Percentiles rank a stretch among this genome's conserved stretches.
Evolutionary conservation across 2,113 vertebrate genomes (phyloP).

Genomic region (Tupaia tana): DNA sequence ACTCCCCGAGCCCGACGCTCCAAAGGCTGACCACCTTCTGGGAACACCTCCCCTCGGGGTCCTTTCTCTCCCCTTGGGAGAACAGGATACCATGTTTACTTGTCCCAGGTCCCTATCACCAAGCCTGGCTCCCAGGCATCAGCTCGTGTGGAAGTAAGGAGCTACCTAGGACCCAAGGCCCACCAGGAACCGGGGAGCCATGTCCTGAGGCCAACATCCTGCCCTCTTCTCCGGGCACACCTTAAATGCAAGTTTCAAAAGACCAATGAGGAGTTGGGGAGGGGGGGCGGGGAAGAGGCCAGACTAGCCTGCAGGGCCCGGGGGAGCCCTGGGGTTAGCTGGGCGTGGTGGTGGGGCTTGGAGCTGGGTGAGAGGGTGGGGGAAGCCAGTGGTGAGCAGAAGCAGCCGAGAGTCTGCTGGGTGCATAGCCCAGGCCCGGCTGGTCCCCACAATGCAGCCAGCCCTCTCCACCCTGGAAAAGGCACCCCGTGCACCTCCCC

Average conservation of each 20-base stretch:
- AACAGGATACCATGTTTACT: neutral
- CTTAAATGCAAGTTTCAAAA: constrained; percentile 73
- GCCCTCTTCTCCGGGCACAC: constrained; percentile 68
- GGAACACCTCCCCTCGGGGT: neutral
- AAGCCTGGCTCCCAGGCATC: neutral
- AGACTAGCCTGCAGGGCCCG: neutral
- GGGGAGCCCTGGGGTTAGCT: neutral
- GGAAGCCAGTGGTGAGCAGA: neutral
- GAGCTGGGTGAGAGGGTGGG: neutral
- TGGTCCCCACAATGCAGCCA: constrained; percentile 56
- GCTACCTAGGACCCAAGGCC: neutral
- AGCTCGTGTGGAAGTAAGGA: neutral
- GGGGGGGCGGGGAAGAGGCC: neutral
- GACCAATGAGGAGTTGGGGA: constrained; percentile 48
- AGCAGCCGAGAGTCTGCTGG: constrained; percentile 43
- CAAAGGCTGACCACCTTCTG: neutral
- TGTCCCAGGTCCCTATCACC: neutral
- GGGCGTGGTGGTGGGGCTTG: fast-evolving
- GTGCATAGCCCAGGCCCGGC: constrained; percentile 65
- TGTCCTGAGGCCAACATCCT: neutral
- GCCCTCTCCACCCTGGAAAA: constrained; percentile 49
- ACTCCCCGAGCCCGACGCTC: neutral
- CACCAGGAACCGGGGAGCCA: neutral
- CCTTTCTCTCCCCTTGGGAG: neutral
- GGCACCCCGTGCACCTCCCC: constrained; percentile 36